These are phyloP conservation scores for Anoplius nigerrimus DNA, from an alignment of 2,888 invertebrate species.

Conservation along the genomic window DNA sequence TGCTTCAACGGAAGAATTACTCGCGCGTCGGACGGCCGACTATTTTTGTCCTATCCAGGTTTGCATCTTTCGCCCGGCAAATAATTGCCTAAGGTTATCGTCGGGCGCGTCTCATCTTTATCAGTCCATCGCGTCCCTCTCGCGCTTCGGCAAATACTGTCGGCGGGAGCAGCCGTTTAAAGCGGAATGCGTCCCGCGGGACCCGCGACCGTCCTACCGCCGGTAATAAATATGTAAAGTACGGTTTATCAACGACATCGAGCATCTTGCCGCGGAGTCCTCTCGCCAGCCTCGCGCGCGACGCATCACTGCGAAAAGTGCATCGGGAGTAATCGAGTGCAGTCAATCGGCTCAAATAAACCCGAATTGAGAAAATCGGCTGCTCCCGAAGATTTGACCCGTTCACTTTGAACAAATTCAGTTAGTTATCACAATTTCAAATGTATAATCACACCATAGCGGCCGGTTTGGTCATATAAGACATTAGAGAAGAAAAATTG, in stretches of 20 bases:
- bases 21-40: not conserved
- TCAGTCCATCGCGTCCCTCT: not conserved
- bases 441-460: too few relatives aligned
- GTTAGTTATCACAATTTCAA: too few relatives aligned
- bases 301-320: too few relatives aligned
- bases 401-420: too few relatives aligned
- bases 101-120: not conserved
- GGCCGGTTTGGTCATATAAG: too few relatives aligned
- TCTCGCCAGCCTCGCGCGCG: too few relatives aligned
- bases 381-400: too few relatives aligned
- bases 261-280: not conserved
- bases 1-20: not conserved
- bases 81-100: not conserved
- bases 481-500: too few relatives aligned
- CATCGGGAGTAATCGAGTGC: too few relatives aligned
- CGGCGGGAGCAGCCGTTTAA: slow-evolving; percentile 48
- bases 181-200: slow-evolving; percentile 57
- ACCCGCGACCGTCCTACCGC: slow-evolving; percentile 19
- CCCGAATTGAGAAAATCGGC: too few relatives aligned
- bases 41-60: not conserved
- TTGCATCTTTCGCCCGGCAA: not conserved
- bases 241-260: slow-evolving; percentile 35
- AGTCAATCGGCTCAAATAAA: too few relatives aligned
- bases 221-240: slow-evolving; percentile 61
- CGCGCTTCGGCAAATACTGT: slow-evolving; percentile 36